Conservation (phyloP, 2,113 vertebrate genomes). For the Cisticola juncidis region DNA sequence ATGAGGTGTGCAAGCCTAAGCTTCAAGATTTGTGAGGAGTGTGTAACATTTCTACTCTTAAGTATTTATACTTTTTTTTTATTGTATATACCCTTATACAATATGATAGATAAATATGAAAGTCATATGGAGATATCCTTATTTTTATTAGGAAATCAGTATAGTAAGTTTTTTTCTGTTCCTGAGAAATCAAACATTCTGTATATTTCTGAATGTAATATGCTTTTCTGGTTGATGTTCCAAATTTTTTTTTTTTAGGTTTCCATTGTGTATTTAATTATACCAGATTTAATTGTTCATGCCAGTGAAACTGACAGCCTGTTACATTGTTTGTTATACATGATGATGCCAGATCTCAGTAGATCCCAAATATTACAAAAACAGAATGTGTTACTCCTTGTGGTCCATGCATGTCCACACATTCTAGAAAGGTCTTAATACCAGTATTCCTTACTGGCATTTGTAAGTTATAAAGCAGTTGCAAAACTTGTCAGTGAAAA, state of each 20-base stretch:
- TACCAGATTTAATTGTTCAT: background rate
- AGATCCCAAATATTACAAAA: background rate
- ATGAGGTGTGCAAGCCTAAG: background rate
- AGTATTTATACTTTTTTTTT: background rate
- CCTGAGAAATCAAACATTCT: background rate
- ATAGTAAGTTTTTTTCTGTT: background rate
- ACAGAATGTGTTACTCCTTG: background rate
- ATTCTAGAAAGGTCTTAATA: background rate
- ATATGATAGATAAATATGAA: background rate
- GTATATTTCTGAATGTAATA: background rate
- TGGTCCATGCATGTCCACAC: accelerated
- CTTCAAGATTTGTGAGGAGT: background rate
- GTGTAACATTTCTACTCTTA: background rate
- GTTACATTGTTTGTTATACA: background rate
- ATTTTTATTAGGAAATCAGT: background rate
- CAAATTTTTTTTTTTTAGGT: background rate
- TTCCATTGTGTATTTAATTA: background rate
- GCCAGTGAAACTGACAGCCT: background rate
- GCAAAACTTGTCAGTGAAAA: background rate
- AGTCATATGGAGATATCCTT: background rate
- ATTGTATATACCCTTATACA: background rate
- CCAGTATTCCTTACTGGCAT: background rate
- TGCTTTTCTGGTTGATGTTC: background rate
- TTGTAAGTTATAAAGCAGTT: background rate
- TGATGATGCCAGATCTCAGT: too few species aligned